Evolutionary conservation across 2,888 invertebrate species (phyloP).

Genomic region (Itoplectis maculator): DNA sequence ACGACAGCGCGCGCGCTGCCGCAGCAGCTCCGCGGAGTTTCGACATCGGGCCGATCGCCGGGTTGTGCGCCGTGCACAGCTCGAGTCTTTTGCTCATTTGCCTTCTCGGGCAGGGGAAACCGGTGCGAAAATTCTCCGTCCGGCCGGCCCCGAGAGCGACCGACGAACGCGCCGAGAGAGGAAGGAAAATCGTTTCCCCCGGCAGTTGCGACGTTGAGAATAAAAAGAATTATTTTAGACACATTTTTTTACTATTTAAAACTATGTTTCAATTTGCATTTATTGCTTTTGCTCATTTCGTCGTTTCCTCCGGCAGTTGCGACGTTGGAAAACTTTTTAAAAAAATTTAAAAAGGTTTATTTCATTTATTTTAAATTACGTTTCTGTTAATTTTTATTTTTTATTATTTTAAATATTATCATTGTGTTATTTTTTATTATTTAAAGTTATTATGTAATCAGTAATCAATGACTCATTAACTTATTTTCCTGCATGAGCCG

Average conservation of each 20-base stretch:
- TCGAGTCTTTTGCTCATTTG: conserved; percentile 48
- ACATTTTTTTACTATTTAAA: too few relatives aligned
- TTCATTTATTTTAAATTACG: background rate
- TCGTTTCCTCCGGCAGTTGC: too few relatives aligned
- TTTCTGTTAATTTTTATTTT: background rate
- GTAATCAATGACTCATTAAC: too few relatives aligned
- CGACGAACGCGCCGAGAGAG: background rate
- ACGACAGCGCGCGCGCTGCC: too few relatives aligned
- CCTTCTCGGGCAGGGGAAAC: conserved; percentile 10
- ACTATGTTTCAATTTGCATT: too few relatives aligned
- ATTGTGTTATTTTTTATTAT: background rate
- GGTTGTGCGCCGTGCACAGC: conserved; percentile 39
- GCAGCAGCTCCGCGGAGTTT: conserved; percentile 73
- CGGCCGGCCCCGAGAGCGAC: background rate
- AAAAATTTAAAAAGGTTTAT: too few relatives aligned
- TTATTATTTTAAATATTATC: background rate
- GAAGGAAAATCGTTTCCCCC: background rate
- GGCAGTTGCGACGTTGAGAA: too few relatives aligned
- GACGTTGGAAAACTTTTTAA: too few relatives aligned
- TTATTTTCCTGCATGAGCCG: too few relatives aligned
- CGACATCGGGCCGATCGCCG: conserved; percentile 71
- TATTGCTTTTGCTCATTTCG: too few relatives aligned
- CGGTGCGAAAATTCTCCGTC: conserved; percentile 21
- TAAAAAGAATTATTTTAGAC: too few relatives aligned
- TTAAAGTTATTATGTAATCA: too few relatives aligned